Evolutionary conservation across 1,140 invertebrate species (phyloP), one percentile per base, ranked within the genome.

Genomic region (Ips nitidus): DNA sequence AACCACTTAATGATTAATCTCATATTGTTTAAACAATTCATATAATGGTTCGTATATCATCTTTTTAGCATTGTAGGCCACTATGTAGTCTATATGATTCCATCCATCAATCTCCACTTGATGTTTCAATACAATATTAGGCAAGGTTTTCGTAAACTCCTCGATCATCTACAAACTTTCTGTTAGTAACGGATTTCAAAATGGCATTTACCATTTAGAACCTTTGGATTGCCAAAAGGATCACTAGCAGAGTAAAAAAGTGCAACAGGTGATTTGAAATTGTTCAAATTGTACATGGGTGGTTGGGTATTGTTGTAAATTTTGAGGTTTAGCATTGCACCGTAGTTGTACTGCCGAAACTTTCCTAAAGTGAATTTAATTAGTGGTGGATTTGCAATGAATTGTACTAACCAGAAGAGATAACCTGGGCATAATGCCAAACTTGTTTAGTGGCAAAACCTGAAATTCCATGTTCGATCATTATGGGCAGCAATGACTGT

Each of bases 341-440:
- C 65, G 50, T 68, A 67, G 77, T 92, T 88, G 70, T 85, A 92
- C 71, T 87, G 84, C 58, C 82, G 81, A 73, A 90, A 90, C 36
- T 67, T 57, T 4, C 68, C 71, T 73, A 22, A 1, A 67, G 22
- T 47, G 8, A 36, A 8, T 5, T 22, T 22, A n/a, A 3, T 59
- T 59, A 56, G 37, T 50, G 8, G n/a, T n/a, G 5, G 8, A 7
- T 39, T 50, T 52, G 41, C 36, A 63, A 36, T 50, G 37, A 2
- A 38, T 50, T 22, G 22, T 45, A 56, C 53, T 22, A 43, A 69
- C 59, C 52, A 6, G 43, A 36, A 1, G 7, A 38, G 37, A 69
- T 38, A 3, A 69, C 52, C 74, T 90, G 90, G 0, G 84, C 87
- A 74, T 84, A 91, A 75, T 93, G 90, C 8, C 90, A 82, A 2